phyloP scores from a whole-genome alignment of 2,113 vertebrate species.

The Heloderma charlesbogerti region DNA sequence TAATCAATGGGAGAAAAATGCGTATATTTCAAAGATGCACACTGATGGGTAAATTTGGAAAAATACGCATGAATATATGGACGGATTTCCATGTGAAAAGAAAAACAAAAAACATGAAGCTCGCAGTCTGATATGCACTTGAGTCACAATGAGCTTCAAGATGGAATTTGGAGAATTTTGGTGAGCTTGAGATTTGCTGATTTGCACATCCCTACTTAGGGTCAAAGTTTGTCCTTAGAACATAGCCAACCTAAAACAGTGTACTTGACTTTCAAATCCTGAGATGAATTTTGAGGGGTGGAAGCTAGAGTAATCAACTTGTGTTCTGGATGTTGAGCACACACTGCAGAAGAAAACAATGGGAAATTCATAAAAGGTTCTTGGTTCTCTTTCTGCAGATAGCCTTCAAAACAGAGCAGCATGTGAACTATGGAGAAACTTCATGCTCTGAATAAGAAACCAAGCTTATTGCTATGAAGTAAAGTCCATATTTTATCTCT shows the following conservation, averaged over 20 bases:
- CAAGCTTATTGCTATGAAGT: background rate
- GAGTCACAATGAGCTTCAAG: too few species aligned
- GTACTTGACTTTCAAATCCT: background rate
- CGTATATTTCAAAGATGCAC: too few species aligned
- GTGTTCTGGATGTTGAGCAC: background rate
- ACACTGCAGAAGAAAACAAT: background rate
- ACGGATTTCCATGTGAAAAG: too few species aligned
- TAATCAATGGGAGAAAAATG: too few species aligned
- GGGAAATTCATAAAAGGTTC: slow-evolving; percentile 15
- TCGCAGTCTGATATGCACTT: too few species aligned
- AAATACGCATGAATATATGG: too few species aligned
- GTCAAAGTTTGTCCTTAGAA: background rate
- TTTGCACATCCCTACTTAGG: too few species aligned
- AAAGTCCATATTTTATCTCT: slow-evolving; percentile 27
- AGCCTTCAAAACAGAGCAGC: background rate
- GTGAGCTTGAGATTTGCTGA: too few species aligned
- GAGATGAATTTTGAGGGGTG: background rate
- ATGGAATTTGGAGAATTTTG: too few species aligned
- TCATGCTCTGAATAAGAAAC: slow-evolving; percentile 19
- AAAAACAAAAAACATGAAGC: too few species aligned
- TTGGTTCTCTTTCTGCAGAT: background rate
- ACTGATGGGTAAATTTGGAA: too few species aligned
- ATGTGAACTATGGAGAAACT: slow-evolving; percentile 26
- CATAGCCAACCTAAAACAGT: background rate
- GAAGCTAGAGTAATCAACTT: slow-evolving; percentile 27